These are phyloP conservation scores for Doris montereyensis DNA, from an alignment of 2,888 invertebrate species.

Conservation along the genomic window DNA sequence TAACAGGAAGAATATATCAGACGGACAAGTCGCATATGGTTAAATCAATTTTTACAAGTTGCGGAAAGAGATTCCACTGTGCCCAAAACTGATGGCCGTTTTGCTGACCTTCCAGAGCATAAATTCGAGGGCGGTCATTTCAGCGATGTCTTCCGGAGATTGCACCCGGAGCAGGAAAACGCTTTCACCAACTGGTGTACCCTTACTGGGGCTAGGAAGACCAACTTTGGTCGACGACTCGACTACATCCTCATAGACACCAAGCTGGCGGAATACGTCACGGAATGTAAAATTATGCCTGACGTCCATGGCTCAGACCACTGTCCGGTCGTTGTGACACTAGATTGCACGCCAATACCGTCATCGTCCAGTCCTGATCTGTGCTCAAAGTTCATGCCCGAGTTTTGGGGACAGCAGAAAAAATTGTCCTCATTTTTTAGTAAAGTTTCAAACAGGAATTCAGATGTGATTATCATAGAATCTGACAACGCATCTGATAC, in stretches of 20 bases:
- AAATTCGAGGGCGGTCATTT: conserved; percentile 63
- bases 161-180: conserved; percentile 71
- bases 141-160: conserved; percentile 73
- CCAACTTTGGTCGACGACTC: conserved; percentile 75
- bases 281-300: conserved; percentile 62
- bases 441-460: conserved; percentile 48
- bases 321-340: conserved; percentile 74
- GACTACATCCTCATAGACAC: conserved; percentile 74
- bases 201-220: conserved; percentile 72
- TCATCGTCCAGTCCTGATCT: conserved; percentile 68
- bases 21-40: conserved; percentile 69
- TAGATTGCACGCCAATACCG: conserved; percentile 56
- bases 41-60: conserved; percentile 67
- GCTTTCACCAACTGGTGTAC: conserved; percentile 76
- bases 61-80: conserved; percentile 52
- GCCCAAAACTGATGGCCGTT: conserved; percentile 40
- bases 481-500: not conserved
- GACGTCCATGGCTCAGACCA: conserved; percentile 75
- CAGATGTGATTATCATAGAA: conserved; percentile 13
- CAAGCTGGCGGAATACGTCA: conserved; percentile 50
- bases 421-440: conserved; percentile 66
- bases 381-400: conserved; percentile 74
- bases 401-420: conserved; percentile 73
- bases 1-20: conserved; percentile 58
- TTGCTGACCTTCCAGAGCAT: conserved; percentile 3